These are phyloP conservation scores for Cephalopachus bancanus DNA, from an alignment of 2,797 vertebrate genomes.

Conservation along the genomic window DNA sequence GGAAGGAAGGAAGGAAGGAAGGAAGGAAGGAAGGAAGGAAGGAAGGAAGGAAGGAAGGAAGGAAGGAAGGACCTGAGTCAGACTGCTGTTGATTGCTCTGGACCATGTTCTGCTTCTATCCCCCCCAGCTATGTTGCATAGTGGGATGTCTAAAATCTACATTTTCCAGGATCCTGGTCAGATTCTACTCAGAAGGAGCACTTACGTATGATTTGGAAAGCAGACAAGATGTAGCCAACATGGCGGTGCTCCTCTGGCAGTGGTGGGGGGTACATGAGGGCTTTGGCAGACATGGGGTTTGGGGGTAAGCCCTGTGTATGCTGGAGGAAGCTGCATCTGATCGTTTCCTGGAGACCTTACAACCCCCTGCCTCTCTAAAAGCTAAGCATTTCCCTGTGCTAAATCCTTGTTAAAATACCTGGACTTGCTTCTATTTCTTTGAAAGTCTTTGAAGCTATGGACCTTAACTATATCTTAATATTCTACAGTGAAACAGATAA, in stretches of 20 bases:
- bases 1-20: background rate
- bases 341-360: background rate
- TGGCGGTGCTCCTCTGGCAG: fast-evolving
- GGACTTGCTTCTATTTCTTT: background rate
- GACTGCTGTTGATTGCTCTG: background rate
- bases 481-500: background rate
- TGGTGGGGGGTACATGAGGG: background rate
- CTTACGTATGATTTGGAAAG: fast-evolving
- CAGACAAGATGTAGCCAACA: background rate
- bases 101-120: background rate
- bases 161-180: background rate
- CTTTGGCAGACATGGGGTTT: background rate
- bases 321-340: background rate
- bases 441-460: fast-evolving
- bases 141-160: background rate
- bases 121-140: background rate
- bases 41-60: background rate
- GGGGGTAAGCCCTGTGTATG: background rate
- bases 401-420: background rate
- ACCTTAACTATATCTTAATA: background rate
- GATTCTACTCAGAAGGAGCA: background rate
- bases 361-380: background rate
- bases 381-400: background rate
- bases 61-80: background rate
- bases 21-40: background rate